Conservation (phyloP, 2,797 vertebrate species). For the Numenius phaeopus region DNA sequence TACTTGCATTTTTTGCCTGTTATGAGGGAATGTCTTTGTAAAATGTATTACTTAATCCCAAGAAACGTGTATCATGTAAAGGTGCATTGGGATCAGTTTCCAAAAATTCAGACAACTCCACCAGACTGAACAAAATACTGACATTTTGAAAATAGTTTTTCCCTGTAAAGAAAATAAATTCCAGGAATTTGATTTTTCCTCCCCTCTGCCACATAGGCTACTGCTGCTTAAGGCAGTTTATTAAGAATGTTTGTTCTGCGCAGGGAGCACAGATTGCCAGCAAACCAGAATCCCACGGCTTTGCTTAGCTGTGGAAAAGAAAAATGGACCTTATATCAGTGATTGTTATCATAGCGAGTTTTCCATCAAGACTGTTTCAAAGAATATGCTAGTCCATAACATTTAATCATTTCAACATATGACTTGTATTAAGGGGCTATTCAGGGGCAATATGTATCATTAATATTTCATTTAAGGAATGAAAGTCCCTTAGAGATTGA, state of each 20-base stretch:
- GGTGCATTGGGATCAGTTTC: conserved; percentile 53
- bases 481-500: conserved; percentile 73
- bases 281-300: conserved; percentile 55
- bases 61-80: conserved; percentile 31
- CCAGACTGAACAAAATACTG: conserved; percentile 6
- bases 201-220: conserved; percentile 17
- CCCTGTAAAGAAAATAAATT: conserved; percentile 61
- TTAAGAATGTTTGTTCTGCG: conserved; percentile 50
- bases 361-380: conserved; percentile 62
- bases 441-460: conserved; percentile 69
- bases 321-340: conserved; percentile 58
- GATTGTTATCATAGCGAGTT: conserved; percentile 64
- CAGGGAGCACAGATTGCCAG: conserved; percentile 58
- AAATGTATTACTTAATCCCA: conserved; percentile 62
- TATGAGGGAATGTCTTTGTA: conserved; percentile 55
- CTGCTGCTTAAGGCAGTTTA: conserved; percentile 44
- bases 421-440: conserved; percentile 75
- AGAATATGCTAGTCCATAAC: conserved; percentile 60
- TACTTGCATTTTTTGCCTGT: conserved; percentile 31
- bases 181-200: conserved; percentile 41
- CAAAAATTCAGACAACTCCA: conserved; percentile 40
- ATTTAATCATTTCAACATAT: conserved; percentile 76
- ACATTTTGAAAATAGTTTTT: not conserved
- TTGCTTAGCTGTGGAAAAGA: conserved; percentile 68
- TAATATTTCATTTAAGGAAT: conserved; percentile 73